Evolutionary conservation across 2,888 invertebrate species (phyloP), one percentile per base, ranked within the genome.

Genomic region (Tetragnatha montana): DNA sequence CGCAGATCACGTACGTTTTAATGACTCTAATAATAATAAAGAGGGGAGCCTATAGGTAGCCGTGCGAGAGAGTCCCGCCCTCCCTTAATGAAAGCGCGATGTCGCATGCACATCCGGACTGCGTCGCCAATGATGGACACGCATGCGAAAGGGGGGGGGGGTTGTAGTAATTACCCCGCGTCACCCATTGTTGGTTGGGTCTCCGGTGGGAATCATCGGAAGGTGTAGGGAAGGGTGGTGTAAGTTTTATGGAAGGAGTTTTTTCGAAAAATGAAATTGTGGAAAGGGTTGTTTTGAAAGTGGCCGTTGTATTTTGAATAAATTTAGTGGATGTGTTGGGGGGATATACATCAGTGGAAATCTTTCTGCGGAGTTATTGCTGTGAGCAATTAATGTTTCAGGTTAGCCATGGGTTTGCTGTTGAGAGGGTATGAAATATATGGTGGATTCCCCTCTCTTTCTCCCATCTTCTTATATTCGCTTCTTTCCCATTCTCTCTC

Each of bases 101-200:
- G 89, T 89, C 89, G 85, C 89, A 89, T 89, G 89, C 85, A 89
- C 85, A 89, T 89, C 89, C 89, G 89, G 89, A 89, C 51, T 12
- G 1, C 76, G 89, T 89, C 89, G 89, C 89, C 89, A 89, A 89
- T 89, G 89, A 89, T 51, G 81, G 89, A 85, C 89, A 89, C 75
- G 88, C 80, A 88, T 73, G 10, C 10, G n/a, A 73, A 22, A 19
- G 68, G 47, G 68, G 80, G 68, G 51, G 21, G 68, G 17, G 73
- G 81, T 89, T 89, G 89, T 89, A 89, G 89, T 89, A 89, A 89
- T 89, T 89, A 89, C 85, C 89, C 70, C 71, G n/a, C 83, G 83
- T 79, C 88, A 83, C 74, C 88, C 83, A 89, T 89, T 89, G 89
- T 89, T 89, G 68, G 80, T 76, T 81, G 85, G 75, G 85, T n/a